phyloP scores from a whole-genome alignment of 1,140 invertebrate genomes.

The Drosophila repletoides region DNA sequence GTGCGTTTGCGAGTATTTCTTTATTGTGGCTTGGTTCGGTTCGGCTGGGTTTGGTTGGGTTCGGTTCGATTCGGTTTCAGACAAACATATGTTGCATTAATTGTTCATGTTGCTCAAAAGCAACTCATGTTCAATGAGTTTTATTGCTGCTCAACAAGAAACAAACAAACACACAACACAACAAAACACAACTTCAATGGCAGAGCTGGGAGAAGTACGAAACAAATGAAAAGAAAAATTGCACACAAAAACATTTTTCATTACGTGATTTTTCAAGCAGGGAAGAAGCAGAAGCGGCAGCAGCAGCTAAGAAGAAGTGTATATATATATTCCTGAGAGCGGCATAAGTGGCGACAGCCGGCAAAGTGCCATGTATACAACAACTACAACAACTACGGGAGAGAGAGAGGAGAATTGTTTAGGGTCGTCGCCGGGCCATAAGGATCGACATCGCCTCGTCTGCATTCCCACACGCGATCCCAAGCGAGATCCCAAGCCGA shows the following conservation, averaged over 20 bases:
- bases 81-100: slow-evolving; percentile 79
- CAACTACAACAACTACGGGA: slow-evolving; percentile 41
- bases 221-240: slow-evolving; percentile 78
- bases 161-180: slow-evolving; percentile 69
- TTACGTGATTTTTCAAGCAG: slow-evolving; percentile 71
- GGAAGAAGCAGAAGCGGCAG: background rate
- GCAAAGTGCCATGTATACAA: slow-evolving; percentile 76
- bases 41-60: slow-evolving; percentile 23
- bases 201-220: slow-evolving; percentile 40
- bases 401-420: slow-evolving; percentile 32
- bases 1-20: slow-evolving; percentile 11
- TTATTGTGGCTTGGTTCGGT: slow-evolving; percentile 15
- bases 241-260: slow-evolving; percentile 78
- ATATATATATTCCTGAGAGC: background rate
- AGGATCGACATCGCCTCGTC: slow-evolving; percentile 56
- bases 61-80: slow-evolving; percentile 29
- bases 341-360: slow-evolving; percentile 73
- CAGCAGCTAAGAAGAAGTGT: background rate
- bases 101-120: slow-evolving; percentile 78
- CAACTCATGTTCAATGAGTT: slow-evolving; percentile 79
- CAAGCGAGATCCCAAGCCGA: slow-evolving; percentile 48
- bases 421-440: slow-evolving; percentile 66
- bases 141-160: slow-evolving; percentile 78
- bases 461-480: slow-evolving; percentile 78
- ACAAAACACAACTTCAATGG: slow-evolving; percentile 27